These are phyloP conservation scores for Nomada ruficornis DNA, from an alignment of 2,888 invertebrate genomes.

Conservation along the genomic window DNA sequence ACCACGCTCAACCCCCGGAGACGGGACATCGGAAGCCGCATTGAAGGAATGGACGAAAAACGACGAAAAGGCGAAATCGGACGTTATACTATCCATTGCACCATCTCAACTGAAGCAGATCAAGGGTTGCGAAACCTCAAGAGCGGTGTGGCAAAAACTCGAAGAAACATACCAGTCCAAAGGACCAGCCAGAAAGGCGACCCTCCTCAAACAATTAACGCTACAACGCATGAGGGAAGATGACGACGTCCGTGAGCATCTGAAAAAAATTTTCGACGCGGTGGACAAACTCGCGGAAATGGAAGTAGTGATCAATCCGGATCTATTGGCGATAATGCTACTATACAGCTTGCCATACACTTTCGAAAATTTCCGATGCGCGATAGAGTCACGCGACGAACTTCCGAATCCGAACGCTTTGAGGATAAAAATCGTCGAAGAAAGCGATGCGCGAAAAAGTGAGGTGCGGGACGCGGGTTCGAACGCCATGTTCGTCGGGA, in stretches of 20 bases:
- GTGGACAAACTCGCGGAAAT: not conserved
- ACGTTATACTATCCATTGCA: not conserved
- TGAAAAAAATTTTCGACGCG: not conserved
- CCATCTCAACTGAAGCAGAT: conserved; percentile 33
- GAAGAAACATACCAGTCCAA: not conserved
- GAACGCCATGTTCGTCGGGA: not conserved
- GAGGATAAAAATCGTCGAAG: not conserved
- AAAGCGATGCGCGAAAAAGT: not conserved
- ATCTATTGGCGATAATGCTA: not conserved
- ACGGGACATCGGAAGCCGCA: too few relatives aligned
- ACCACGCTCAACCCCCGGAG: too few relatives aligned
- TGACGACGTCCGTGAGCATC: not conserved
- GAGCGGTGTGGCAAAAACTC: not conserved
- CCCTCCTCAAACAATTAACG: not conserved
- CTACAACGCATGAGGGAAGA: not conserved
- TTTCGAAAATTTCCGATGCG: not conserved
- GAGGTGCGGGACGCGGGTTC: not conserved
- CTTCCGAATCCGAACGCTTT: not conserved
- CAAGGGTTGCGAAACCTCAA: conserved; percentile 41
- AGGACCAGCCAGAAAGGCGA: not conserved
- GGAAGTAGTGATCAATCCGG: not conserved
- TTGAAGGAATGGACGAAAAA: too few relatives aligned
- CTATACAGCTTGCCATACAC: not conserved
- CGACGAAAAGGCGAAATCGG: too few relatives aligned
- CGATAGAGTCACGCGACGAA: not conserved